A percentile compares a stretch with the other conserved stretches of the same genome.
These are phyloP conservation scores for Phalacrocorax pelagicus DNA, from an alignment of 2,113 vertebrate genomes.

Conservation along the genomic window DNA sequence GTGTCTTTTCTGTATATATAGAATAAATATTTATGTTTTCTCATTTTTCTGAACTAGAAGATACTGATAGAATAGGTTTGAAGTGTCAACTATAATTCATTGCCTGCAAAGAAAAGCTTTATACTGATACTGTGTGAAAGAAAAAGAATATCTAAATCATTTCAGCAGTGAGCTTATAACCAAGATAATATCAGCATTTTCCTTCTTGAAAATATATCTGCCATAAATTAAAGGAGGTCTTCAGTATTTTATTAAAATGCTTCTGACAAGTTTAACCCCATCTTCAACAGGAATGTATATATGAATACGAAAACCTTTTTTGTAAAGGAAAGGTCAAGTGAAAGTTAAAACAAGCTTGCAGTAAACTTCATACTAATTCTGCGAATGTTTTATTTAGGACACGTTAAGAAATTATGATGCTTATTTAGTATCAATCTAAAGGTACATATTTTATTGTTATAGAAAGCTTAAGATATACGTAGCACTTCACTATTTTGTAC, in stretches of 20 bases:
- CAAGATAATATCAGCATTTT: conserved; percentile 79
- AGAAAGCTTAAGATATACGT: background rate
- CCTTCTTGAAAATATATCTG: conserved; percentile 75
- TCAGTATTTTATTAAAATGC: conserved; percentile 73
- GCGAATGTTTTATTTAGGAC: background rate
- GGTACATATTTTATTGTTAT: background rate
- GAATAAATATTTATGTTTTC: conserved; percentile 82
- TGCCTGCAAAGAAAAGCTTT: conserved; percentile 73
- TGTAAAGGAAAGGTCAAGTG: background rate
- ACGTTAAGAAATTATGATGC: background rate
- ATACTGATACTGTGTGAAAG: conserved; percentile 65
- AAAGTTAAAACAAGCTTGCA: conserved; percentile 47
- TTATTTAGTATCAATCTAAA: background rate
- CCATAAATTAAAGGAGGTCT: conserved; percentile 74
- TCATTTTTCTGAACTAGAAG: conserved; percentile 75
- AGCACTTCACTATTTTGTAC: background rate
- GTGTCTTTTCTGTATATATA: conserved; percentile 65
- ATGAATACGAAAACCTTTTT: background rate
- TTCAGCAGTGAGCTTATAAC: conserved; percentile 75
- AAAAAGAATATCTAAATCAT: conserved; percentile 78
- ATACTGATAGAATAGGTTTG: conserved; percentile 75
- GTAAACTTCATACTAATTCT: background rate
- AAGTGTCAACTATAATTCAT: conserved; percentile 80
- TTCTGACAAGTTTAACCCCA: conserved; percentile 66
- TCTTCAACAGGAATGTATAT: background rate